Evolutionary conservation across 2,797 vertebrate species (phyloP), one percentile per base, ranked within the genome.

Genomic region (Acipenser transmontanus): DNA sequence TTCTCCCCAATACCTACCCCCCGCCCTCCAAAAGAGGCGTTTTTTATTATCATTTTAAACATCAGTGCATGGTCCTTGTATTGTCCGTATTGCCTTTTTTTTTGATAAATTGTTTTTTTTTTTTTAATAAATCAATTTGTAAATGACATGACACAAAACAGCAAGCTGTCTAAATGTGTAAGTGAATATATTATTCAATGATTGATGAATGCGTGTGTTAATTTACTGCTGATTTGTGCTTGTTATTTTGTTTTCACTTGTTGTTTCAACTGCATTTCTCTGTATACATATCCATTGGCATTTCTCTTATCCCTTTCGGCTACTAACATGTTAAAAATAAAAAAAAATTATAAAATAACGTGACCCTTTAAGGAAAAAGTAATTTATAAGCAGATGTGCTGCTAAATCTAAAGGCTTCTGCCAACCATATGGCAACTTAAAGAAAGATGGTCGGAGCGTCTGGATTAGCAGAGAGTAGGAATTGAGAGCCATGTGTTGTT

Each of bases 331-430:
- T 82, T 83, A 84, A 13, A 13, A 13, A 34, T 3, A 20, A 34
- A 2, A 34, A 34, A 57, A 57, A 14, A 11, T 62, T 10, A 62
- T 17, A 14, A 61, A 54, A 67, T 61, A 64, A 76, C 68, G 70
- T 68, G 70, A 73, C 72, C 77, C 83, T 86, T 82, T 84, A 91
- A 92, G 92, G 87, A 89, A 86, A 84, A 85, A 89, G 91, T 88
- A 93, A 91, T 87, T 88, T 92, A 91, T 91, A 98, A 94, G 91
- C 97, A 99, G 97, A 98, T 98, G 97, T 98, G 95, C 89, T 88
- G 92, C 89, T 92, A 97, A 93, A 95, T 96, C 94, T 92, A 94
- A 95, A 96, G 96, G 94, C 95, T 96, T 94, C 94, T 92, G 90
- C 86, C 85, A 89, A 91, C 95, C 97, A 99, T 98, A 98, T 99